A percentile compares a stretch with the other conserved stretches of the same genome.
phyloP scores from a whole-genome alignment of 2,113 vertebrate species.

The Oncorhynchus gorbuscha region DNA sequence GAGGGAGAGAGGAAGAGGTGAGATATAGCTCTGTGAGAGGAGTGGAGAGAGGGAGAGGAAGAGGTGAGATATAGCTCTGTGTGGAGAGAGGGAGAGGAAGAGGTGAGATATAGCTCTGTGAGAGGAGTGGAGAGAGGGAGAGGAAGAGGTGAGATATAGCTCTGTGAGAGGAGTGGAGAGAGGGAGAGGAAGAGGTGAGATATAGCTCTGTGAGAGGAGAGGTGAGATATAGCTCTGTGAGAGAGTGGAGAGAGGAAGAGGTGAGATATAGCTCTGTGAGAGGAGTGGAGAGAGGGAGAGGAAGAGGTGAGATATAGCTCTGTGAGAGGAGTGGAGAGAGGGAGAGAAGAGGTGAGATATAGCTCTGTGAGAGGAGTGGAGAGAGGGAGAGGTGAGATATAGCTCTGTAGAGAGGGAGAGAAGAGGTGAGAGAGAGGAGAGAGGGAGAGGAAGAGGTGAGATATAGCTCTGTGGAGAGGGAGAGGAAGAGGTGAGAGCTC shows the following conservation, averaged over 20 bases:
- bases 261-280: background rate
- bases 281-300: background rate
- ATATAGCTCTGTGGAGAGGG: background rate
- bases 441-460: background rate
- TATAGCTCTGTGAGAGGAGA: background rate
- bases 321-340: background rate
- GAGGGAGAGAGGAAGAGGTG: background rate
- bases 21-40: background rate
- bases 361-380: too few species aligned
- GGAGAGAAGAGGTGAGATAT: too few species aligned
- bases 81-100: background rate
- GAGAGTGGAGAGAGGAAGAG: background rate
- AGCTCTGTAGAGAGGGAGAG: too few species aligned
- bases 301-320: background rate
- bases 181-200: background rate
- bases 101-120: too few species aligned
- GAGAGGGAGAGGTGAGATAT: too few species aligned
- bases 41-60: background rate
- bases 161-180: background rate
- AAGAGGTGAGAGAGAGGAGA: too few species aligned
- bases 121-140: too few species aligned
- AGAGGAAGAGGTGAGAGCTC: too few species aligned
- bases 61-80: background rate
- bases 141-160: too few species aligned
- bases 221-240: too few species aligned